Base-by-base conservation (phyloP, 2,113 vertebrate genomes). In the Callipepla californica region DNA sequence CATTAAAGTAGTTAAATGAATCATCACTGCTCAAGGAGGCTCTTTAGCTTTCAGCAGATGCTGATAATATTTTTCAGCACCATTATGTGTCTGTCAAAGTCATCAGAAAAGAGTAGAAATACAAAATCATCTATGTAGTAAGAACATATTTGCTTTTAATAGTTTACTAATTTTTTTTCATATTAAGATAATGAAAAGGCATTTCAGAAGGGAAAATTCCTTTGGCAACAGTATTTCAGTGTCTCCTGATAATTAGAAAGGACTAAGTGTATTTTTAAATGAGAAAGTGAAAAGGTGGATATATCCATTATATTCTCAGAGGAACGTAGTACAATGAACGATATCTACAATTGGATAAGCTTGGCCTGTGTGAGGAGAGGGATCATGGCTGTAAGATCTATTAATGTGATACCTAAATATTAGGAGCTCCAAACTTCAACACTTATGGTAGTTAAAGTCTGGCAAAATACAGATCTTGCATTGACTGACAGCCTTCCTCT, bases 101-200 rank as follows among this genome's bases (percentile, higher is more conserved):
- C 5, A 40, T 42, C 23, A 47, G 69, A 92, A 92, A 65, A 87
- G 9, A 85, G 50, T 9, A 89, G 22, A 48, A 79, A 69, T 66
- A 40, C 6, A 4, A 51, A 83, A 51, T 78, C 90, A 85, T 58
- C 36, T 51, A 7, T 72, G 17, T 38, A 38, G 5, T 82, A 57
- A 81, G 58, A 87, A 30, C 76, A 32, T 59, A 89, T 91, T 89
- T 84, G 9, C 45, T 77, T 83, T 79, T 77, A 74, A 61, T 72
- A 72, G 8, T 45, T 73, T 25, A 67, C 28, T 75, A 78, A 42
- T 1, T 55, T 96, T 28, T 53, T 94, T 82, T 95, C 67, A 77
- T 17, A 59, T 34, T 32, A 23, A 63, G 23, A 32, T 81, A 53
- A 59, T 85, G 72, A 63, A 83, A 67, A 78, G 28, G 2, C 14